Evolutionary conservation across 23 tunicate genomes (phyloP), one percentile per base, ranked within the genome.

Genomic region (Halocynthia roretzi): DNA sequence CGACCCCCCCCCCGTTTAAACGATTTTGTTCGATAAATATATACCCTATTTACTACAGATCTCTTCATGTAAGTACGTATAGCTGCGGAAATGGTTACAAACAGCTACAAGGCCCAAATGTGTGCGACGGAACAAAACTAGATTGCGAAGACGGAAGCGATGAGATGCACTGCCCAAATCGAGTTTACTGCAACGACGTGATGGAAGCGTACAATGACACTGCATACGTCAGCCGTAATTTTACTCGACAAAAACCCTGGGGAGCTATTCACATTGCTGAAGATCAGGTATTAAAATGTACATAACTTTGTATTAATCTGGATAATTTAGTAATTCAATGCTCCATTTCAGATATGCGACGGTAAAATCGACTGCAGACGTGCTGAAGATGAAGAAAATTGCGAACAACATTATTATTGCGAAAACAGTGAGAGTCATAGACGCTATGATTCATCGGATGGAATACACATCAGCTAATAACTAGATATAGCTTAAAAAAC

Each of bases 71-170:
- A 53, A 60, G 50, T 10, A 58, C 61, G n/a, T 80, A 69, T 60
- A 15, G 79, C 20, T 80, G 83, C 20, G 49, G 57, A 53, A 44
- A 52, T 51, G 83, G 76, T 12, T 67, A 67, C 10, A 54, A 55
- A 11, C 22, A 54, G 52, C 66, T 80, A 18, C 31, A 52, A 8
- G 83, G 79, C 7, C 56, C 76, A 23, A 40, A 80, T 11, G 83
- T 80, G 7, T 80, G 83, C 51, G 83, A 80, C 51, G 83, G 83
- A 56, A 55, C 55, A 20, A 69, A 76, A 10, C 22, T 48, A 18
- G 83, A 80, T 51, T 80, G 83, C 70, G 76, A 67, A n/a, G 83
- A 60, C 53, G 83, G 83, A 6, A 76, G 31, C 18, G 83, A 80
- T 22, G 83, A 80, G 51, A 15, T 53, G 51, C 23, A 69, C 21